Base-by-base conservation (phyloP, 2,113 vertebrate species). In the Boleophthalmus pectinirostris region DNA sequence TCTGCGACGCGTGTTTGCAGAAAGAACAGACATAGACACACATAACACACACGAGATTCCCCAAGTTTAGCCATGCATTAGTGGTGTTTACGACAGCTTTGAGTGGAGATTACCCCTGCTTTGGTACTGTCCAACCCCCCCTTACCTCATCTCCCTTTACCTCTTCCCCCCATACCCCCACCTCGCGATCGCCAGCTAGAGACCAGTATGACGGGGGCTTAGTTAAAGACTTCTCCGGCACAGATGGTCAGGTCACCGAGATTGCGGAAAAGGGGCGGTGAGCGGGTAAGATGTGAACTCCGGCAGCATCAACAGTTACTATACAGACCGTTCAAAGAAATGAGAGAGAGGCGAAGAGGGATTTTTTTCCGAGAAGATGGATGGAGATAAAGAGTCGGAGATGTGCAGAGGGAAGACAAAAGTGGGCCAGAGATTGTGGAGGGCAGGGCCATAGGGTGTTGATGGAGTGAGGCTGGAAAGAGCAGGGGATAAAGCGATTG, bases 81-180 rank as follows among this genome's bases (percentile, higher is more conserved):
- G 86, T 87, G 83, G 81, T 90, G 91, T 92, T 93, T 93, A 91
- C 89, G 70, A 85, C 88, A 89, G 92, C 91, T 91, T 87, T 90
- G 73, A 86, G 82, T 78, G 80, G 82, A 86, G 90, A 85, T 92
- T 91, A 90, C 79, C 77, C 68, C 1, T 75, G 74, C 74, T 76
- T 71, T 51, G 9, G 70, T 53, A 23, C 25, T n/a, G 12, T n/a
- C 66, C 46, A 5, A 4, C 20, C 70, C 7, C 35, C 35, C n/a
- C n/a, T n/a, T n/a, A 38, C 35, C 35, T 38, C 24, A 23, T n/a
- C 43, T 24, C 33, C 43, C 73, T 20, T 53, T 60, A 49, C 49
- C 69, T 18, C 57, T 6, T 21, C 15, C 47, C 56, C 56, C 54
- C 21, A 23, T 24, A 23, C 21, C 54, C 21, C 54, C 21, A 12